Base-by-base conservation (phyloP, 2,113 vertebrate species). In the Apodemus sylvaticus region DNA sequence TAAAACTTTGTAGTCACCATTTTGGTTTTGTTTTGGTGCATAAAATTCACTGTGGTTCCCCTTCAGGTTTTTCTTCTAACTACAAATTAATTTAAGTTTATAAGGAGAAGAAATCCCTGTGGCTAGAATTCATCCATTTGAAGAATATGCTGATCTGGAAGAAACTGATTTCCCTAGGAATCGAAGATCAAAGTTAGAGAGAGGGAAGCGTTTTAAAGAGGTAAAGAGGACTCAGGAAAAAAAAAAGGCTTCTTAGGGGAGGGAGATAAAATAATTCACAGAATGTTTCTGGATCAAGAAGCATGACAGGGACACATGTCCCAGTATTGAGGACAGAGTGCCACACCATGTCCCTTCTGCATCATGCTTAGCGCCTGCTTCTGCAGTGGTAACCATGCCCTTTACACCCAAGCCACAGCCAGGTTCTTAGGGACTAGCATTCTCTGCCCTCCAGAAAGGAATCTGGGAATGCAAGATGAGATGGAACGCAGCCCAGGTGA, bases 401-500 rank as follows among this genome's bases (percentile, higher is more conserved):
- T 73, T 66, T 45, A 76, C 1, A 8, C 13, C 53, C 10, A 10
- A 85, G 48, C 55, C 48, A 26, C n/a, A 60, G 1, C 16, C 10
- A 6, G 0, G 24, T 2, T n/a, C 45, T 64, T 53, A 74, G 29
- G 36, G 42, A 42, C 0, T 1, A 12, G 24, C 53, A 60, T 31
- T 58, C 55, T 48, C 68, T 51, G 39, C 48, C 71, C 45, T 64
- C 7, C 0, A 53, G 73, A 64, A 39, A 76, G 66, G 42, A 77
- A 7, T n/a, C 12, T 39, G 55, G 39, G 66, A 29, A 39, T 42
- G 34, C 39, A 31, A 20, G 2, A 2, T 3, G 12, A 85, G 45
- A 73, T 39, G 53, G 51, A 58, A 9, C 7, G 7, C 48, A 2
- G 1, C 20, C 12, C 1, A 4, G 1, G 7, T 4, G 8, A 68